These are phyloP conservation scores for Panthera tigris DNA, from an alignment of 2,113 vertebrate species.

Conservation along the genomic window DNA sequence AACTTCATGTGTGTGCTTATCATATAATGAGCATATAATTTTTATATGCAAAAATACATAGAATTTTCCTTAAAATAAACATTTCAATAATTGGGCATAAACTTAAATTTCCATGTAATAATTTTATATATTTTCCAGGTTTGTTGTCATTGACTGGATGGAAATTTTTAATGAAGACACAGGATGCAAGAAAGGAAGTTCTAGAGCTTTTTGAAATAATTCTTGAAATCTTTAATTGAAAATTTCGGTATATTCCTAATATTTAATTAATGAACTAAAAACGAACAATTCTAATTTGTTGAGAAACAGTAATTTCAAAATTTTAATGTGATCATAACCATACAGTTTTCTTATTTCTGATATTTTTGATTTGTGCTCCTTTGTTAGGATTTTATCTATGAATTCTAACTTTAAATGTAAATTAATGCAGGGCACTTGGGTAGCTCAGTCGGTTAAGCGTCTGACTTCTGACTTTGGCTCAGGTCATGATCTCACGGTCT, in stretches of 20 bases:
- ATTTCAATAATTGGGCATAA: not conserved
- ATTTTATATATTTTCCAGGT: slow-evolving; percentile 47
- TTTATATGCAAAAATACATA: not conserved
- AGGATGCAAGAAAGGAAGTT: accelerated
- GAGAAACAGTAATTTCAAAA: not conserved
- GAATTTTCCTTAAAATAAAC: not conserved
- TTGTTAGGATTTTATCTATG: not conserved
- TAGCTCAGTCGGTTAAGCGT: too few relatives aligned
- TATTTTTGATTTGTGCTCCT: not conserved
- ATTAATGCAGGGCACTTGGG: not conserved
- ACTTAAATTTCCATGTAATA: not conserved
- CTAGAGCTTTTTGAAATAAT: not conserved
- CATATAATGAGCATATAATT: not conserved
- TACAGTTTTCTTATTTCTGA: not conserved
- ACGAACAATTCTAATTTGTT: not conserved
- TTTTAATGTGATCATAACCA: not conserved
- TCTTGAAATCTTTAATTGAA: not conserved
- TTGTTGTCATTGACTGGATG: not conserved
- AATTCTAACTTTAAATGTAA: not conserved
- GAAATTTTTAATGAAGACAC: slow-evolving; percentile 27
- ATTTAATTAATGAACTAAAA: not conserved
- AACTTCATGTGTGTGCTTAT: not conserved
- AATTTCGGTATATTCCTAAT: not conserved
- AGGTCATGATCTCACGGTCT: too few relatives aligned
- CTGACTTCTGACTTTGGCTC: too few relatives aligned